phyloP scores from a whole-genome alignment of 2,888 invertebrate species.

The Drosophila flavopinicola region DNA sequence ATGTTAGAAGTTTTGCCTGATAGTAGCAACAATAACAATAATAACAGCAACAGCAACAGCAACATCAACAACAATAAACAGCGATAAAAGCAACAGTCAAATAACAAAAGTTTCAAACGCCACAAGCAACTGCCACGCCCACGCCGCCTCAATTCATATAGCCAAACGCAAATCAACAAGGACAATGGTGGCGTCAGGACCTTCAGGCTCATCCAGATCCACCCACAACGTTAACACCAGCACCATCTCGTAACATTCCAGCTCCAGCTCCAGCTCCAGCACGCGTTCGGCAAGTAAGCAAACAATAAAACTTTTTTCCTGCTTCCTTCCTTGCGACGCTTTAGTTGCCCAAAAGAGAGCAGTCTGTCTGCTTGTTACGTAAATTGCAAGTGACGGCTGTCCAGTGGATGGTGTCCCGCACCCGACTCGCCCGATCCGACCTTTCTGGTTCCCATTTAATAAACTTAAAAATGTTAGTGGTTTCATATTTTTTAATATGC shows the following conservation, averaged over 20 bases:
- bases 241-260: not conserved
- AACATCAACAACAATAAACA: constrained; percentile 40
- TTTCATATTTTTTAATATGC: constrained; percentile 59
- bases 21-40: constrained; percentile 56
- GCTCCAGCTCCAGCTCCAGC: constrained; percentile 10
- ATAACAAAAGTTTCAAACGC: constrained; percentile 68
- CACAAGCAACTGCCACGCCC: constrained; percentile 38
- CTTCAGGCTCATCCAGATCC: constrained; percentile 41
- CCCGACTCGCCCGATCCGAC: constrained; percentile 2
- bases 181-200: constrained; percentile 62
- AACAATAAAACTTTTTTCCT: constrained; percentile 67
- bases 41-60: constrained; percentile 36
- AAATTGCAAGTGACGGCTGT: constrained; percentile 59
- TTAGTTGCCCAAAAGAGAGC: constrained; percentile 31
- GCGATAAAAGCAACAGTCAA: constrained; percentile 61
- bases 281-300: constrained; percentile 76
- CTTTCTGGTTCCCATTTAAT: constrained; percentile 54
- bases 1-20: constrained; percentile 59
- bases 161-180: constrained; percentile 69
- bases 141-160: constrained; percentile 27
- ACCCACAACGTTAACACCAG: constrained; percentile 10
- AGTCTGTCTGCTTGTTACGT: constrained; percentile 68
- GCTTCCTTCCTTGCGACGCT: constrained; percentile 11
- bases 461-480: constrained; percentile 63
- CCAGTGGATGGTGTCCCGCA: constrained; percentile 16